These are phyloP conservation scores for Melikaiella ostensackeni DNA, from an alignment of 2,888 invertebrate species.

Conservation along the genomic window DNA sequence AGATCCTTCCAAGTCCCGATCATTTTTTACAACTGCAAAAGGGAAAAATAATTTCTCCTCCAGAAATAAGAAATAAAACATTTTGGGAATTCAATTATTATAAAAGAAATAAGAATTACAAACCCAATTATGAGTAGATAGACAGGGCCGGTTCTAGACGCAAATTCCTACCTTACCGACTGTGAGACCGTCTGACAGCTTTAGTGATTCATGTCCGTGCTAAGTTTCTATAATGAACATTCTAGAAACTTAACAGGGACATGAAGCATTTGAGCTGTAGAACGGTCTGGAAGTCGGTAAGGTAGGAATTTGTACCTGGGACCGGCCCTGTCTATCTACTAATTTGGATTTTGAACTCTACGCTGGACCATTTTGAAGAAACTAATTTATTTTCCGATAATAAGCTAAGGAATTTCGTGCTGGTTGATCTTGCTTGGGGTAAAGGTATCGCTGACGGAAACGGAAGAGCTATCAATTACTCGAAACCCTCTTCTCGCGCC, in stretches of 20 bases:
- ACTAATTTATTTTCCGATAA: background rate
- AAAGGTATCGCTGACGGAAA: slow-evolving; percentile 56
- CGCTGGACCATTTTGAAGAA: too few species aligned
- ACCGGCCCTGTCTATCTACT: too few species aligned
- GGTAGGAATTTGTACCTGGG: too few species aligned
- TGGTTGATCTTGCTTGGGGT: slow-evolving; percentile 46
- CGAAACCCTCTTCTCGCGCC: slow-evolving; percentile 58
- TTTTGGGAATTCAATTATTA: background rate
- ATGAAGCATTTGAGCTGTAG: too few species aligned
- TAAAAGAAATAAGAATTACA: background rate
- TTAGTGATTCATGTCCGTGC: too few species aligned
- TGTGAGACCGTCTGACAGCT: too few species aligned
- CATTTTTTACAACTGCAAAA: slow-evolving; percentile 8
- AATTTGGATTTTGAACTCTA: too few species aligned
- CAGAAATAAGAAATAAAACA: background rate
- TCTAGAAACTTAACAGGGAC: too few species aligned
- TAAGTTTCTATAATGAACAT: too few species aligned
- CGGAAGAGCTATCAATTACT: slow-evolving; percentile 66
- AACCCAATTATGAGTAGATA: background rate
- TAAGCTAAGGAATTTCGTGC: slow-evolving; percentile 39
- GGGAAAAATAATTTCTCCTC: background rate
- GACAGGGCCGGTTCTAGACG: too few species aligned
- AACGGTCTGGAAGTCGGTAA: too few species aligned
- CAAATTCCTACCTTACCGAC: too few species aligned
- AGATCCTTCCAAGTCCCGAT: background rate